Conservation (phyloP, 2,113 vertebrate genomes). For the Amazona guildingii region DNA sequence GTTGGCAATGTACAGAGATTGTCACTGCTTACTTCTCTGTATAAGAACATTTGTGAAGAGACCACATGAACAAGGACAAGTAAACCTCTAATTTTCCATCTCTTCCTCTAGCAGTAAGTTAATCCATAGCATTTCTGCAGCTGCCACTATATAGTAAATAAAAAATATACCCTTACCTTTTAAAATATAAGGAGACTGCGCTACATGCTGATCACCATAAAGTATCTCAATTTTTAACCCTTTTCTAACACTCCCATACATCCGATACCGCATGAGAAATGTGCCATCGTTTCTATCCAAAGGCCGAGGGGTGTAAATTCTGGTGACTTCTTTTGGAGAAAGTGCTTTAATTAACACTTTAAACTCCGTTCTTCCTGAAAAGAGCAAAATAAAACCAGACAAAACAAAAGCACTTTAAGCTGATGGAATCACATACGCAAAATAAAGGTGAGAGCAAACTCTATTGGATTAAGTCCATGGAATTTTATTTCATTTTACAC, state of each 20-base stretch:
- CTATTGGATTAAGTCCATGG: neutral
- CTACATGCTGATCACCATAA: slow-evolving; percentile 79
- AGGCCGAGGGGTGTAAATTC: slow-evolving; percentile 82
- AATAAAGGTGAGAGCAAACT: neutral
- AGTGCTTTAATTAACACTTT: slow-evolving; percentile 83
- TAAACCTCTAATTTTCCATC: neutral
- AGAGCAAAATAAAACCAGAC: slow-evolving; percentile 11
- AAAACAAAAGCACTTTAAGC: neutral
- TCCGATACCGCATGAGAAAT: slow-evolving; percentile 87
- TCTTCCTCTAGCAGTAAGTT: neutral
- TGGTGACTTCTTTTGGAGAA: slow-evolving; percentile 77
- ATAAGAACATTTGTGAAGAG: neutral
- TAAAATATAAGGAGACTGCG: slow-evolving; percentile 86
- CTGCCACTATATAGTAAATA: neutral
- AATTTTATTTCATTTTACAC: neutral
- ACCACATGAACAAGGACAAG: neutral
- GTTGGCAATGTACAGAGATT: neutral
- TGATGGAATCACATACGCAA: neutral
- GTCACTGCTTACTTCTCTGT: neutral
- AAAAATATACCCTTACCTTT: slow-evolving; percentile 72
- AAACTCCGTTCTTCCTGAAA: slow-evolving; percentile 81
- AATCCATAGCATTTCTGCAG: neutral
- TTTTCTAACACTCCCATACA: slow-evolving; percentile 79
- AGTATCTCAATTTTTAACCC: slow-evolving; percentile 85
- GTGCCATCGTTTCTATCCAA: slow-evolving; percentile 90